Base-by-base conservation (phyloP, 2,113 vertebrate genomes). In the Clarias gariepinus region DNA sequence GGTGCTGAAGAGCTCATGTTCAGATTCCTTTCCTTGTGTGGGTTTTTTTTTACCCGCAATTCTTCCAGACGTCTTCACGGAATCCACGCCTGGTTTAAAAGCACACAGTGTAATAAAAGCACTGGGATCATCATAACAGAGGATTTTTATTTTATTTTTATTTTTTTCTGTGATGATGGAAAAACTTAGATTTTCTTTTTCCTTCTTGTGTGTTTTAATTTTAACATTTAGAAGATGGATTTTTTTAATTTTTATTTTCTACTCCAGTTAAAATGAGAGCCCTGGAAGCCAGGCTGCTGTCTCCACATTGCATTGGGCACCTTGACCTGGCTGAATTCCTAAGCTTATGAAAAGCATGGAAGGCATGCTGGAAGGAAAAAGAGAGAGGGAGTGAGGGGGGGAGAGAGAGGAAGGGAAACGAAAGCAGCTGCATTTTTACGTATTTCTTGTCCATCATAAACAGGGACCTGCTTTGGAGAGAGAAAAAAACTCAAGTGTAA, bases 291-390 rank as follows among this genome's bases (percentile, higher is more conserved):
- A 5, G 4, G 57, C 82, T 25, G 0, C 36, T 33, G n/a, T 64
- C 61, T 71, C 33, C 33, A 41, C 33, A 10, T 21, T 19, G 47
- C 47, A 47, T 47, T 47, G 33, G 33, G 18, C 68, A 33, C 16
- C 30, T 69, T 19, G 73, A 63, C 69, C 86, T 85, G 86, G 73
- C 60, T 61, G 60, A 64, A 83, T 73, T 89, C 86, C 86, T 73
- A 33, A 21, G 30, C 64, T 83, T 77, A 74, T 83, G 79, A 68
- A 82, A 57, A 74, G 5, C n/a, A 71, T 78, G 47, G 21, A 57
- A 55, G 57, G 74, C 61, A 30, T 74, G 36, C 41, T 82, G 21
- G 15, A 52, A 30, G 58, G 79, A 52, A 60, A n/a, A 53, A 33
- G 25, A 84, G 25, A 60, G 52, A 82, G 71, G 66, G 16, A 16